phyloP scores from a whole-genome alignment of 2,797 vertebrate genomes.

The Agapornis canus region DNA sequence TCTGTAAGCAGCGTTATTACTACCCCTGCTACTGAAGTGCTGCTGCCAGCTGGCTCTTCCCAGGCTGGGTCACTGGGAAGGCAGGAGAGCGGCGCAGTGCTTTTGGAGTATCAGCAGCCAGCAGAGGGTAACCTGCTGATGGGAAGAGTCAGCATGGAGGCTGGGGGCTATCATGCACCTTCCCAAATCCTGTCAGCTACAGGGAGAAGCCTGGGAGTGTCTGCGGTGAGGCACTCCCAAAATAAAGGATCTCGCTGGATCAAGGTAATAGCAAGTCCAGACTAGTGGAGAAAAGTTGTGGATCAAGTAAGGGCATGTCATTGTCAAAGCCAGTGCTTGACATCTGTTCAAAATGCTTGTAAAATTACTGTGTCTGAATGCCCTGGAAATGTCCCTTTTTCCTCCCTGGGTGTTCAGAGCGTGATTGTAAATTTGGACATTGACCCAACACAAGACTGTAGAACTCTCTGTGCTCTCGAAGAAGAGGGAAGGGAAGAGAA shows the following conservation, averaged over 20 bases:
- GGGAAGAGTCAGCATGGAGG: not conserved
- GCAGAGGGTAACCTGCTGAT: not conserved
- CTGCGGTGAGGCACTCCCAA: not conserved
- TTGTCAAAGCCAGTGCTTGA: not conserved
- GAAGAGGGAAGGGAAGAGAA: not conserved
- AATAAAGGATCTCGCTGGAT: not conserved
- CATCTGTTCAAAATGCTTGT: not conserved
- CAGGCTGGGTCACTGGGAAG: not conserved
- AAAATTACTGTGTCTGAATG: not conserved
- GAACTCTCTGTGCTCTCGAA: not conserved
- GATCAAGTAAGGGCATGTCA: not conserved
- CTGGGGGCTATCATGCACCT: not conserved
- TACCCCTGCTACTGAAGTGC: not conserved
- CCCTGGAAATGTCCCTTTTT: not conserved
- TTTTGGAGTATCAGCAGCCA: not conserved
- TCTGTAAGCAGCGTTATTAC: accelerated
- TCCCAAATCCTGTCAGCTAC: not conserved
- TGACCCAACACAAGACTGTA: not conserved
- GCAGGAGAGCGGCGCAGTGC: accelerated
- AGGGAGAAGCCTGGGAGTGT: not conserved
- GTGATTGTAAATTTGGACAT: not conserved
- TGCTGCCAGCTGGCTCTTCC: not conserved
- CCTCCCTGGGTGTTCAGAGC: not conserved
- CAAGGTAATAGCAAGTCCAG: not conserved
- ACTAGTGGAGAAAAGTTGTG: not conserved